These are phyloP conservation scores for Huso huso DNA, from an alignment of 2,797 vertebrate species.

Conservation along the genomic window DNA sequence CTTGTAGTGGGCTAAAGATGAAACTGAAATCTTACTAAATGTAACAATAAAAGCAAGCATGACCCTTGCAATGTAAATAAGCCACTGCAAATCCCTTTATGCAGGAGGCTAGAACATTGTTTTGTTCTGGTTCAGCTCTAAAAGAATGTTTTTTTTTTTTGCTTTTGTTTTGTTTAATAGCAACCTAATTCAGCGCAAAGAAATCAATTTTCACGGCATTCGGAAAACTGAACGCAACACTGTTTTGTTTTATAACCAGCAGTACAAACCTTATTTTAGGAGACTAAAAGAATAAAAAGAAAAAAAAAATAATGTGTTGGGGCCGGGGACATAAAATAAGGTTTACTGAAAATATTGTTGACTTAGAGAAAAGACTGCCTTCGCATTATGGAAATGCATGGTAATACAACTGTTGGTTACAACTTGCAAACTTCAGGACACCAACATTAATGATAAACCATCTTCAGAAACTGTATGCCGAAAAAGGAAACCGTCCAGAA, in stretches of 20 bases:
- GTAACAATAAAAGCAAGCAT: background rate
- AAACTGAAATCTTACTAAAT: background rate
- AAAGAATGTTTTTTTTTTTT: background rate
- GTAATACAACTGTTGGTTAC: too few relatives aligned
- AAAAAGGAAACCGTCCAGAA: constrained; percentile 41
- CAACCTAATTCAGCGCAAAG: constrained; percentile 7
- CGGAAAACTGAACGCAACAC: constrained; percentile 12
- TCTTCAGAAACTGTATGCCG: background rate
- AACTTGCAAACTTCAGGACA: too few relatives aligned
- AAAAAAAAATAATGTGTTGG: background rate
- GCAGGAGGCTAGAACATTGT: background rate
- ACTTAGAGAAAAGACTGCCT: background rate
- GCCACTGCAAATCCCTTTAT: constrained; percentile 6
- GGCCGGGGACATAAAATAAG: too few relatives aligned
- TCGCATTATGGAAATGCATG: background rate
- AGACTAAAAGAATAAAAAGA: constrained; percentile 6
- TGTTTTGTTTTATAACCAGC: constrained; percentile 7
- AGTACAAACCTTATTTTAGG: background rate
- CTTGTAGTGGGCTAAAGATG: background rate
- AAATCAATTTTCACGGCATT: background rate
- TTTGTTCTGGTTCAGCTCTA: constrained; percentile 10
- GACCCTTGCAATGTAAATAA: background rate
- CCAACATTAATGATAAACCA: too few relatives aligned
- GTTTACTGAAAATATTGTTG: background rate
- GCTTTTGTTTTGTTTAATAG: constrained; percentile 1